Evolutionary conservation across 2,113 vertebrate genomes (phyloP), one percentile per base, ranked within the genome.

Genomic region (Phoxinus phoxinus): DNA sequence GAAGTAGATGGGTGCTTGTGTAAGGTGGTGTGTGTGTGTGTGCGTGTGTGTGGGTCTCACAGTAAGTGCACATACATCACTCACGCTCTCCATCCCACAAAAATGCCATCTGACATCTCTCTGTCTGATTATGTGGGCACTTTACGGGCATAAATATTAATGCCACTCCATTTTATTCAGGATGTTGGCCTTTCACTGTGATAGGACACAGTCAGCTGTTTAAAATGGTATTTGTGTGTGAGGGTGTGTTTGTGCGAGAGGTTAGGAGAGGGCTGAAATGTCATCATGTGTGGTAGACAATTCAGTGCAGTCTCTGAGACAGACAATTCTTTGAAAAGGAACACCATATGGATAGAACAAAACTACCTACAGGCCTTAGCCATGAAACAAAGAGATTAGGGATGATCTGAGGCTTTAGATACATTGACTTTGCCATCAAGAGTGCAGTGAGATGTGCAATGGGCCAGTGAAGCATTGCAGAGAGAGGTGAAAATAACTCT

Each of bases 71-170:
- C 87, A 88, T 72, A 69, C 87, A 88, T 90, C 89, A 89, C 91
- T 89, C 89, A 90, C 89, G 90, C 84, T 90, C 89, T 89, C 89
- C 76, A 90, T 91, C 88, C 91, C 90, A 91, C 89, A 91, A 90
- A 92, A 91, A 88, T 87, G 88, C 91, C 89, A 91, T 81, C 91
- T 94, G 93, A 94, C 93, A 94, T 90, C 87, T 90, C 92, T 91
- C 92, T 91, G 91, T 95, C 93, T 94, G 94, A 95, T 94, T 95
- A 94, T 94, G 92, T 94, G 94, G 93, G 93, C 94, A 95, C 94
- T 95, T 94, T 93, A 93, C 90, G 89, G 88, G 88, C 92, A 95
- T 95, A 94, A 95, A 95, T 95, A 95, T 95, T 95, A 95, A 95
- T 95, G 90, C 91, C 91, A 93, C 92, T 95, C 90, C 93, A 93